Percentiles rank a stretch among this genome's conserved stretches.
These are phyloP conservation scores for Heteromurus nitidus DNA, from an alignment of 2,888 invertebrate species.

Conservation along the genomic window DNA sequence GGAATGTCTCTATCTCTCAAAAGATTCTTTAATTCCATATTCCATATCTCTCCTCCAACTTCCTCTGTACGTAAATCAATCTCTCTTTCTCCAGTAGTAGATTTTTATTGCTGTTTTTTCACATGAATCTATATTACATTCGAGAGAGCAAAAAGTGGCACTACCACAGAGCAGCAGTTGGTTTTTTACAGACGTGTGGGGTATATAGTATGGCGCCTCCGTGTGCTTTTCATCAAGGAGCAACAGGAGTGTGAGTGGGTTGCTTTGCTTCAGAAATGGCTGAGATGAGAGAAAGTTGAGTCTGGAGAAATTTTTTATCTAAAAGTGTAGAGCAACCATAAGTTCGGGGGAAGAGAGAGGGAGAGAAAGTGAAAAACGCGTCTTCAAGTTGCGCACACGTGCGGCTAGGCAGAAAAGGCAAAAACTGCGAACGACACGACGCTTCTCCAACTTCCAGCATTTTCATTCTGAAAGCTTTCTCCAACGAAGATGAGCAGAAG, in stretches of 20 bases:
- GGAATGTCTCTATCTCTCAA: neutral
- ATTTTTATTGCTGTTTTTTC: constrained; percentile 30
- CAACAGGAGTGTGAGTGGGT: constrained; percentile 58
- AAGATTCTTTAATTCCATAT: neutral
- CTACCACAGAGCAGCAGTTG: too few relatives aligned
- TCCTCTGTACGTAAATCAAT: too few relatives aligned
- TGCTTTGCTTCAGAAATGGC: constrained; percentile 4
- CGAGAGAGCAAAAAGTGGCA: constrained; percentile 14
- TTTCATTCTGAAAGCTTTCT: neutral
- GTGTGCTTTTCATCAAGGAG: constrained; percentile 26
- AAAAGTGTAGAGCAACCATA: too few relatives aligned
- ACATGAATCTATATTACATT: constrained; percentile 30
- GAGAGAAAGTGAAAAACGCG: constrained; percentile 47
- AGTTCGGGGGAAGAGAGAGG: too few relatives aligned
- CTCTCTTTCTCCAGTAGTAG: constrained; percentile 7
- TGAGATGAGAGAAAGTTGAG: neutral
- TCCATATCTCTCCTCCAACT: constrained; percentile 7
- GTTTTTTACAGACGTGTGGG: neutral
- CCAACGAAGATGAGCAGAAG: neutral
- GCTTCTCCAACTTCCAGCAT: too few relatives aligned
- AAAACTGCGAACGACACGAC: neutral
- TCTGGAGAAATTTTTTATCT: neutral
- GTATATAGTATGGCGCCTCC: neutral
- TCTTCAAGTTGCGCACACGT: constrained; percentile 63
- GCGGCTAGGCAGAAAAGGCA: constrained; percentile 25